Conservation (phyloP, 2,113 vertebrate genomes). For the Circaetus cinerascens region DNA sequence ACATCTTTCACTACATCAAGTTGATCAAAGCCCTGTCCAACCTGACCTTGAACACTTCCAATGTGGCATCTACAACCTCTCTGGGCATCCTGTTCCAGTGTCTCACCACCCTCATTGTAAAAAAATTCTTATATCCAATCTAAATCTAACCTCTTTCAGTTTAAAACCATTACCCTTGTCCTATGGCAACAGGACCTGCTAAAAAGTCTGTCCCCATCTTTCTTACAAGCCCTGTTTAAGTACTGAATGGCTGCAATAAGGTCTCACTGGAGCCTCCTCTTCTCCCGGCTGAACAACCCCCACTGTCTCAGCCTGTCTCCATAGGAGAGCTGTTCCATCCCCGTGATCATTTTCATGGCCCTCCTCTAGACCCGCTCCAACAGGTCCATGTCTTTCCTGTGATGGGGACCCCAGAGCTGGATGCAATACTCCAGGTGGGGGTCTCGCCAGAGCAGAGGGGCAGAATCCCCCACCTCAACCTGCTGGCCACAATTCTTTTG, state of each 20-base stretch:
- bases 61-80: not conserved
- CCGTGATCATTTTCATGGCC: rapidly evolving
- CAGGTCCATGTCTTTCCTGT: not conserved
- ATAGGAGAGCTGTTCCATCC: not conserved
- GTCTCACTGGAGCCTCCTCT: not conserved
- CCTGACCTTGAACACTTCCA: not conserved
- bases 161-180: not conserved
- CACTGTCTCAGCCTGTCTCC: not conserved
- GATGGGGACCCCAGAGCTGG: not conserved
- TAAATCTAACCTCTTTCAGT: not conserved
- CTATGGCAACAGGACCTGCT: not conserved
- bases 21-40: not conserved
- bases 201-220: not conserved
- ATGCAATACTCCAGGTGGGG: not conserved
- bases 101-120: rapidly evolving
- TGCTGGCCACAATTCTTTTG: not conserved
- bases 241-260: not conserved
- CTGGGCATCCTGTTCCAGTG: not conserved
- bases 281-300: not conserved
- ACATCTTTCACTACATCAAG: not conserved
- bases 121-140: not conserved
- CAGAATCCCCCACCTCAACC: not conserved
- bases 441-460: not conserved
- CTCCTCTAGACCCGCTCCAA: not conserved
- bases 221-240: not conserved